These are phyloP conservation scores for Oreochromis grahami DNA, from an alignment of 2,797 vertebrate genomes.

Conservation along the genomic window DNA sequence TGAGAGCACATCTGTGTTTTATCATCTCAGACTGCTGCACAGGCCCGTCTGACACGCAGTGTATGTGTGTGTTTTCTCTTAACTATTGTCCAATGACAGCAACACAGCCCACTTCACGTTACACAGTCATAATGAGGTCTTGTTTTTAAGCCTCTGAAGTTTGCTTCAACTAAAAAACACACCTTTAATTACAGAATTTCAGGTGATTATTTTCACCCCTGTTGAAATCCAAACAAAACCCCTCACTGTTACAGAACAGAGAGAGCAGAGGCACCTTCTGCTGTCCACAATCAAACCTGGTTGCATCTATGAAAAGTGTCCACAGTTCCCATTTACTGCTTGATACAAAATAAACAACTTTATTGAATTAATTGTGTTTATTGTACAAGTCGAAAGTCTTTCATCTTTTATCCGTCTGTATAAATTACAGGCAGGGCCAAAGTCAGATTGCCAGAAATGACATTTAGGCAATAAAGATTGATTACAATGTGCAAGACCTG, in stretches of 20 bases:
- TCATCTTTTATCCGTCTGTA: background rate
- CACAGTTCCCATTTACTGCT: background rate
- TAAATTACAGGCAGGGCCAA: background rate
- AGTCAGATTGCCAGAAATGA: background rate
- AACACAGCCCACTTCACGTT: background rate
- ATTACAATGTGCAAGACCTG: background rate
- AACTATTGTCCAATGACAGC: background rate
- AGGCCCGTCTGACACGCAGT: background rate
- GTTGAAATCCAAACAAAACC: too few species aligned
- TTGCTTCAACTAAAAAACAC: background rate
- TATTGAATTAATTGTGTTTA: background rate
- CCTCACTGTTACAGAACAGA: accelerated
- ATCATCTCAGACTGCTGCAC: slow-evolving; percentile 48
- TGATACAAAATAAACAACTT: background rate
- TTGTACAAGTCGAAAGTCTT: too few species aligned
- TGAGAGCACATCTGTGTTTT: slow-evolving; percentile 67
- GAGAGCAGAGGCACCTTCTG: background rate
- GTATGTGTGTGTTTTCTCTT: background rate
- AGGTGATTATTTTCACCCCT: background rate
- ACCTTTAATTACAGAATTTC: background rate
- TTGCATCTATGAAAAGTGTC: background rate
- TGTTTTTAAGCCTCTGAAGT: background rate
- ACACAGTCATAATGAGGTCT: background rate
- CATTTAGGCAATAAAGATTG: background rate
- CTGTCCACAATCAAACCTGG: background rate